Base-by-base conservation (phyloP, 2,888 invertebrate genomes). In the Drosophila yooni region DNA sequence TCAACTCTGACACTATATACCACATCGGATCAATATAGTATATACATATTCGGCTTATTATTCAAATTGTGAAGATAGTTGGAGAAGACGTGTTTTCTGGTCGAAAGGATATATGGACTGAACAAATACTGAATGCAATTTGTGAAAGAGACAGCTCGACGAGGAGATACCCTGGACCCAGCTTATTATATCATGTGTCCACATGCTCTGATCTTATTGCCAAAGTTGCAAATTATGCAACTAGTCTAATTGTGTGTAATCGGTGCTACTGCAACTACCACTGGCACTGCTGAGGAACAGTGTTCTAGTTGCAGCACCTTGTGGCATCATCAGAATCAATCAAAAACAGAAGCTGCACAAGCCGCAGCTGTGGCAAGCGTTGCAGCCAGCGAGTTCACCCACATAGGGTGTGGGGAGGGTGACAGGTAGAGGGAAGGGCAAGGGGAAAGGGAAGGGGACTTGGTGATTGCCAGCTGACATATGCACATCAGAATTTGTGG, bases 311-410 rank as follows among this genome's bases (percentile, higher is more conserved):
- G 48, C 21, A 25, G 15, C 51, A 34, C 63, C 53, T 69, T 25
- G 31, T 56, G 67, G 77, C 76, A 61, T 78, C 83, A 46, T 46
- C 25, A 25, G 46, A 25, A 25, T 90, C 78, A 89, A 88, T 89
- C 89, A 89, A 74, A 85, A 85, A 85, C 85, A 85, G 90, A 85
- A 85, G 83, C 88, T 85, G 15, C 57, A 40, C 71, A 82, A 85
- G 81, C 90, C 90, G 72, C 85, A 89, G 81, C 76, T 78, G 72
- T 89, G 90, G 88, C 83, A 88, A 66, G 59, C 74, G 53, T n/a
- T 69, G 25, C 40, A n/a, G 27, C 18, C 34, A 36, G 43, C 21
- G 25, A 48, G 21, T 2, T 34, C 43, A 11, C 6, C 21, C 43
- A 13, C 13, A 21, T 11, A 13, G 3, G 6, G 21, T n/a, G 3